Conservation (phyloP, 30 jellyfish, hydroid and myxozoan genomes). For the Morbakka virulenta region DNA sequence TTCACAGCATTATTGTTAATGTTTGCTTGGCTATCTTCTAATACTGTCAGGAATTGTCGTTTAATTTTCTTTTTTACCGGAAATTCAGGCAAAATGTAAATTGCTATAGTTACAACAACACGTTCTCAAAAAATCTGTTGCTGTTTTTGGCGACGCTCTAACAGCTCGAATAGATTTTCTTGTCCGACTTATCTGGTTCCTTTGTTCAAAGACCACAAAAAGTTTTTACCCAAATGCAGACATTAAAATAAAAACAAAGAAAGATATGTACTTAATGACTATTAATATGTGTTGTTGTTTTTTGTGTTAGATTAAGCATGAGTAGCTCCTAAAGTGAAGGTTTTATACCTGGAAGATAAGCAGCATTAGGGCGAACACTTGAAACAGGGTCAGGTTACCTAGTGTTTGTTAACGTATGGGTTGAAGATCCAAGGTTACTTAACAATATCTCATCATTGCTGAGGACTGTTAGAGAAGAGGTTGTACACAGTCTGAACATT, state of each 20-base stretch:
- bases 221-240: conserved; percentile 38
- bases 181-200: conserved; percentile 46
- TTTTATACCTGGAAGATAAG: conserved; percentile 39
- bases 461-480: conserved; percentile 41
- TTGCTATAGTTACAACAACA: not conserved
- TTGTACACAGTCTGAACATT: conserved; percentile 35
- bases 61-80: too few species aligned
- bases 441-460: conserved; percentile 23
- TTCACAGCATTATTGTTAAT: conserved; percentile 19
- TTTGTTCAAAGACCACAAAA: conserved; percentile 14
- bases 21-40: conserved; percentile 37
- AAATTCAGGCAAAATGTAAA: conserved; percentile 32
- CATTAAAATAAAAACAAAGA: conserved; percentile 26
- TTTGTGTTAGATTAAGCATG: conserved; percentile 7
- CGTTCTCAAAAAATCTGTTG: conserved; percentile 11
- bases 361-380: conserved; percentile 57
- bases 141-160: conserved; percentile 18
- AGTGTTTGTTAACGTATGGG: conserved; percentile 41
- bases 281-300: conserved; percentile 28
- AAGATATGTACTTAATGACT: conserved; percentile 28
- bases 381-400: conserved; percentile 58
- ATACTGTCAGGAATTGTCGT: too few species aligned
- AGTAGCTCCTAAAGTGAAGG: conserved; percentile 31
- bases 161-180: conserved; percentile 49
- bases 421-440: conserved; percentile 38